Conservation (phyloP, 2,888 invertebrate species). For the Anoplius nigerrimus region DNA sequence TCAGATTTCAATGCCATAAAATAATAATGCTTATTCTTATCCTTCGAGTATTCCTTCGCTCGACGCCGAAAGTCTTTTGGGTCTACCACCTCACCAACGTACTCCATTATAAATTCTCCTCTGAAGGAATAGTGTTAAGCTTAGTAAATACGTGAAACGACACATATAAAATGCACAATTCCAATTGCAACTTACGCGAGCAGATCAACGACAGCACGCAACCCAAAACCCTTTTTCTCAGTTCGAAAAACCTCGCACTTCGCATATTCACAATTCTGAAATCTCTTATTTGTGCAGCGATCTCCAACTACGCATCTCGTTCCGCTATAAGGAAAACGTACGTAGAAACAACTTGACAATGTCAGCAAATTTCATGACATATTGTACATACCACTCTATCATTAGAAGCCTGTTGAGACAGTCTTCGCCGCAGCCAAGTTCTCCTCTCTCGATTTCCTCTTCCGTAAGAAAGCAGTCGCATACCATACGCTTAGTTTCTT, state of each 20-base stretch:
- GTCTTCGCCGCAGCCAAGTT: constrained; percentile 94
- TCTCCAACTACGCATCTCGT: constrained; percentile 91
- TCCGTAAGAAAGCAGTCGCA: constrained; percentile 95
- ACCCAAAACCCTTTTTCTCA: constrained; percentile 96
- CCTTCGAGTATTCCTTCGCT: constrained; percentile 91
- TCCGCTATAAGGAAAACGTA: constrained; percentile 82
- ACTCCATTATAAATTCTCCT: constrained; percentile 97
- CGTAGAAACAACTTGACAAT: background rate
- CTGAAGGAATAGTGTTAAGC: constrained; percentile 74
- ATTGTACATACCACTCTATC: constrained; percentile 90
- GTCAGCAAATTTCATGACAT: background rate
- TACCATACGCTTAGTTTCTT: constrained; percentile 94
- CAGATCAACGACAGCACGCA: constrained; percentile 86
- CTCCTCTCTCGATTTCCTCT: constrained; percentile 90
- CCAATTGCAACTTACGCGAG: constrained; percentile 78
- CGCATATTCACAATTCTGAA: constrained; percentile 91
- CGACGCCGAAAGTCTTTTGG: constrained; percentile 92
- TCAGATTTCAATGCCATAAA: constrained; percentile 97
- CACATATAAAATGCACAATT: background rate
- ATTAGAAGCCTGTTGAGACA: constrained; percentile 97
- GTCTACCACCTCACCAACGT: constrained; percentile 97
- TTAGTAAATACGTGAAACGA: constrained; percentile 13
- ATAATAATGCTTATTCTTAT: constrained; percentile 95
- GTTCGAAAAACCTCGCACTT: constrained; percentile 92
- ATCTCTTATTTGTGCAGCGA: constrained; percentile 95